Evolutionary conservation across 1,140 invertebrate species (phyloP), one percentile per base, ranked within the genome.

Genomic region (Pogonognathellus flavescens): DNA sequence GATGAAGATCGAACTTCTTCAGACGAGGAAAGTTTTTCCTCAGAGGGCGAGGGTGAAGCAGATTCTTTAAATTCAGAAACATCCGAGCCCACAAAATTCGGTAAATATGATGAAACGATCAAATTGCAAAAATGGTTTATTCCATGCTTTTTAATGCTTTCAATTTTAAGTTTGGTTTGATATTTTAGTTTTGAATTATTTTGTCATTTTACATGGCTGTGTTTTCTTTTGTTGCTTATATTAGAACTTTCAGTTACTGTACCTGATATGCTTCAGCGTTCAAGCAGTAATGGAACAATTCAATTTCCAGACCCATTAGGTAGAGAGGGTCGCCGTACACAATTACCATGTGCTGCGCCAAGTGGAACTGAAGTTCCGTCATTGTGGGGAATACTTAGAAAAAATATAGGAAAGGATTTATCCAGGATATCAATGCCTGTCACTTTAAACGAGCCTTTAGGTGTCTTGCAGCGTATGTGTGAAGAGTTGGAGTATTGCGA

Each of bases 391-490:
- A 92, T 96, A 55, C 91, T 97, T 20, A 94, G 95, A 89, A 94
- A 95, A 90, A 96, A 96, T 90, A 96, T 97, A 86, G 96, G 96
- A 60, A 96, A 96, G 90, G 96, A 97, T 90, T 91, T 97, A 84
- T 95, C 95, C 16, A 95, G 96, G 91, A 94, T 95, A 41, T 94
- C 94, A 7, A 95, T 95, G 94, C 94, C 93, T 11, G 95, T 96
- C 16, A 94, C 95, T 52, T 93, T 97, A 88, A 97, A 97, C 90
- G 96, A 97, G 90, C 96, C 96, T 14, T 91, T 97, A 1, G 96
- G 95, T 90, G 95, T 96, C 91, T 91, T 97, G 80, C 95, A 94
- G 93, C 91, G 95, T 80, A 92, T 97, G 53, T 95, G 95, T 90
- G 96, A 97, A 91, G 95, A 97, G 90, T 91, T 97, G 82, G 95